Percentiles rank a stretch among this genome's conserved stretches.
phyloP scores from a whole-genome alignment of 2,113 vertebrate species.

The Cathartes aura region DNA sequence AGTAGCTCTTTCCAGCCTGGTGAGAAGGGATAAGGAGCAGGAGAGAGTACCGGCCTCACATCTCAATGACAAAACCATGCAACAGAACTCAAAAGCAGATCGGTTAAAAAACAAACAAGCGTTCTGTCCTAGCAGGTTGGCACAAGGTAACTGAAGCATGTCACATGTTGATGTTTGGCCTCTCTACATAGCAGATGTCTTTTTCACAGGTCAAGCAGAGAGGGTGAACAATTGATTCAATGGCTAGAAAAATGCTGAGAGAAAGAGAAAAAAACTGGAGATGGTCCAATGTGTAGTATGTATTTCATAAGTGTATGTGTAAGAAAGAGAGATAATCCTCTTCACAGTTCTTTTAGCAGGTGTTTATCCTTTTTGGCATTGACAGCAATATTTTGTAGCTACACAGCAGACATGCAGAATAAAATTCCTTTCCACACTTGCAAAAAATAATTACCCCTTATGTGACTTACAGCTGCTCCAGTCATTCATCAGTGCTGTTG shows the following conservation, averaged over 20 bases:
- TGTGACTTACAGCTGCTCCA: slow-evolving; percentile 61
- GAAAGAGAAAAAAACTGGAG: slow-evolving; percentile 44
- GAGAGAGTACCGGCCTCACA: neutral
- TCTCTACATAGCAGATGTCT: slow-evolving; percentile 48
- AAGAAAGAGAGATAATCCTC: slow-evolving; percentile 47
- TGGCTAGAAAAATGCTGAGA: slow-evolving; percentile 16
- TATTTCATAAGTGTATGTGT: slow-evolving; percentile 3
- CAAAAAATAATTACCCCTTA: slow-evolving; percentile 69
- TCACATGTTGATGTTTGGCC: neutral
- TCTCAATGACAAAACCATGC: neutral
- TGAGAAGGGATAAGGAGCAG: neutral
- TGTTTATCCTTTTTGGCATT: slow-evolving; percentile 56
- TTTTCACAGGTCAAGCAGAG: slow-evolving; percentile 48
- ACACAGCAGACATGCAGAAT: slow-evolving; percentile 46
- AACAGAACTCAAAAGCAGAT: neutral
- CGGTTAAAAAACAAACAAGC: neutral
- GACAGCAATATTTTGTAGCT: slow-evolving; percentile 66
- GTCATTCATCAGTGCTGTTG: slow-evolving; percentile 65
- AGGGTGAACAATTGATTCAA: slow-evolving; percentile 36
- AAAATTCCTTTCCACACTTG: slow-evolving; percentile 38
- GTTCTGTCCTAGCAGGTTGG: neutral
- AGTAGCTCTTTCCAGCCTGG: neutral
- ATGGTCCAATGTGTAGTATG: neutral
- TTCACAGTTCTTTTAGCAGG: slow-evolving; percentile 51
- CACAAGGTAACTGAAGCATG: neutral